A percentile compares a stretch with the other conserved stretches of the same genome.
Evolutionary conservation across 2,888 invertebrate genomes (phyloP).

Genomic region (Oligia latruncula): DNA sequence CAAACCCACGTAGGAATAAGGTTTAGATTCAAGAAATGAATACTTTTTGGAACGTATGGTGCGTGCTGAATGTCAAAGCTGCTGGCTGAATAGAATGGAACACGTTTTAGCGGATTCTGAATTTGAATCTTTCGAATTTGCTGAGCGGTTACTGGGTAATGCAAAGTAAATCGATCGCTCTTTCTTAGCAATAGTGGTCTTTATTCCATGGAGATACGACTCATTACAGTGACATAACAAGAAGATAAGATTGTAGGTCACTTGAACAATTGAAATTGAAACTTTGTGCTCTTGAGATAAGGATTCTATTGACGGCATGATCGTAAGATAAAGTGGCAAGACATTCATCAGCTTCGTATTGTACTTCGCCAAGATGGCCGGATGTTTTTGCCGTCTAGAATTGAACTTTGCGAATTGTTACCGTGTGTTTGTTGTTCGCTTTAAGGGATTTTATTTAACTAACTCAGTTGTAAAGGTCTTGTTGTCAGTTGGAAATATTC

Average conservation of each 20-base stretch:
- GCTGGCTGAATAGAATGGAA: conserved; percentile 80
- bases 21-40: conserved; percentile 78
- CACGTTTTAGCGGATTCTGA: conserved; percentile 82
- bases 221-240: conserved; percentile 14
- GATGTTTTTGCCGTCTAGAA: conserved; percentile 59
- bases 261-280: conserved; percentile 43
- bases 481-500: not conserved
- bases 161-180: conserved; percentile 35
- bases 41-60: conserved; percentile 72
- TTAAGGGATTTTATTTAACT: conserved; percentile 14
- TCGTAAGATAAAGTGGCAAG: conserved; percentile 36
- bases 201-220: conserved; percentile 40
- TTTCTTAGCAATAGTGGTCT: conserved; percentile 39
- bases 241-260: conserved; percentile 30
- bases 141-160: conserved; percentile 62
- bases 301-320: conserved; percentile 31
- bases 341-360: conserved; percentile 53
- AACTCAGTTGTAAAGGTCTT: conserved; percentile 3
- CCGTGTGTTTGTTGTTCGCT: conserved; percentile 33
- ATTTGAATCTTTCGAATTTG: conserved; percentile 74
- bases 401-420: conserved; percentile 54
- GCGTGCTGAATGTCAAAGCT: conserved; percentile 78
- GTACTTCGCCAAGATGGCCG: conserved; percentile 57
- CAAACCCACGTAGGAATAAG: conserved; percentile 78
- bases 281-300: conserved; percentile 45